Percentiles rank a stretch among this genome's conserved stretches.
Conservation (phyloP, 2,888 invertebrate species). For the Anodontia alba region DNA sequence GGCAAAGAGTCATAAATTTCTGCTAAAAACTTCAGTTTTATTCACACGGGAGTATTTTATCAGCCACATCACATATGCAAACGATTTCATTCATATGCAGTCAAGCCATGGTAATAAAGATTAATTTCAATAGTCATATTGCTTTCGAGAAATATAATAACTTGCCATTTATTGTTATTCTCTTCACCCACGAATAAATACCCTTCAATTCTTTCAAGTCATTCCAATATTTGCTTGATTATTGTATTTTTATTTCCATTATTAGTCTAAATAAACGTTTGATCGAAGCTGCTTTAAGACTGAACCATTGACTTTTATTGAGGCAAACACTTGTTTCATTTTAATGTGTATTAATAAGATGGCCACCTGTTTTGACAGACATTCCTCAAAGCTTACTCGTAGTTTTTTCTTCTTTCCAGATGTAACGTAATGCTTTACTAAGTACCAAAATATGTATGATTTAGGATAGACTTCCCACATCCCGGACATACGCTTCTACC, state of each 20-base stretch:
- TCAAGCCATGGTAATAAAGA: conserved; percentile 1
- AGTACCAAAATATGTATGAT: too few relatives aligned
- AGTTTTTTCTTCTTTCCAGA: too few relatives aligned
- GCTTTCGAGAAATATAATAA: neutral
- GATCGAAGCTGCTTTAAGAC: neutral
- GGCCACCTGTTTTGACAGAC: conserved; percentile 2
- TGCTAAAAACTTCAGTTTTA: neutral
- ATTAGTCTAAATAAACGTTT: neutral
- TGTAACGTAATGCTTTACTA: too few relatives aligned
- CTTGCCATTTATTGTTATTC: neutral
- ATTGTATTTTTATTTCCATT: conserved; percentile 13
- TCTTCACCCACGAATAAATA: neutral
- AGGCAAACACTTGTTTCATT: neutral
- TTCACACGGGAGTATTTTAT: neutral
- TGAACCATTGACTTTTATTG: neutral
- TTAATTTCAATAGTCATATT: neutral
- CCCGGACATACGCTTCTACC: too few relatives aligned
- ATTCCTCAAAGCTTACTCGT: neutral
- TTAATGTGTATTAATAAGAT: neutral
- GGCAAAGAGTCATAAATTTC: neutral
- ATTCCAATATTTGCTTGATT: neutral
- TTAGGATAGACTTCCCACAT: too few relatives aligned
- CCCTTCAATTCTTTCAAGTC: neutral
- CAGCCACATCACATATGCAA: neutral
- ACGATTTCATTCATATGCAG: neutral